phyloP scores from a whole-genome alignment of 92 coral and sea anemone species.

The Porites divaricata region DNA sequence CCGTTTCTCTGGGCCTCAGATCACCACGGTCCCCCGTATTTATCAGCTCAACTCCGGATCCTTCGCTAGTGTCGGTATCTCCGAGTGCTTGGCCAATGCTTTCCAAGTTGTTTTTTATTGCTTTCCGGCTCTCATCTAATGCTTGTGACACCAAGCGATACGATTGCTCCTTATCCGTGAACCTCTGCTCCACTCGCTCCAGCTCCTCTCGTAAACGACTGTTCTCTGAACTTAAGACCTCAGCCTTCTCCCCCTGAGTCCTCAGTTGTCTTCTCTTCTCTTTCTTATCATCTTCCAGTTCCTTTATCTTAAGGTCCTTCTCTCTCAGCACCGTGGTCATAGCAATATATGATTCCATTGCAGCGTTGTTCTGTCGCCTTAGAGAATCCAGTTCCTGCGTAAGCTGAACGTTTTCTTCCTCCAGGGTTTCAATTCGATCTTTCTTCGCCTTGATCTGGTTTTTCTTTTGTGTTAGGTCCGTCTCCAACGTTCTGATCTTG shows the following conservation, averaged over 20 bases:
- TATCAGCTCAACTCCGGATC: not conserved
- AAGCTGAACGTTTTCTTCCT: conserved; percentile 45
- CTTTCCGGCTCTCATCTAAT: conserved; percentile 65
- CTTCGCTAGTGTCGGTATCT: not conserved
- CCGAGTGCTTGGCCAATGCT: not conserved
- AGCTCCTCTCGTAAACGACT: conserved; percentile 37
- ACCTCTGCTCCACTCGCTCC: conserved; percentile 21
- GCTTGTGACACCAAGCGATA: conserved; percentile 56
- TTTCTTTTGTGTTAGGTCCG: conserved; percentile 42
- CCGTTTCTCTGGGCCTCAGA: not conserved
- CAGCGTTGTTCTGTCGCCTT: conserved; percentile 54
- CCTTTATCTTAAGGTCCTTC: conserved; percentile 51
- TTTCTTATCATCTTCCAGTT: conserved; percentile 50
- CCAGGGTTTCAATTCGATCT: conserved; percentile 43
- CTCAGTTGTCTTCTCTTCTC: conserved; percentile 39
- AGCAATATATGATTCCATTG: conserved; percentile 31
- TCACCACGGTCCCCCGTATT: not conserved
- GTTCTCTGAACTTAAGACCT: conserved; percentile 35
- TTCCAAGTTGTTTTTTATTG: conserved; percentile 13
- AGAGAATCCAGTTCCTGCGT: conserved; percentile 44
- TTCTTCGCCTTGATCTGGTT: conserved; percentile 32
- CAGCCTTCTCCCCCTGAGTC: conserved; percentile 45
- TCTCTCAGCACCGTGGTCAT: conserved; percentile 35
- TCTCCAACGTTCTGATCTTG: conserved; percentile 58
- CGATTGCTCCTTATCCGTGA: conserved; percentile 23